These are phyloP conservation scores for Sphaerophoria taeniata DNA, from an alignment of 2,888 invertebrate species.

Conservation along the genomic window DNA sequence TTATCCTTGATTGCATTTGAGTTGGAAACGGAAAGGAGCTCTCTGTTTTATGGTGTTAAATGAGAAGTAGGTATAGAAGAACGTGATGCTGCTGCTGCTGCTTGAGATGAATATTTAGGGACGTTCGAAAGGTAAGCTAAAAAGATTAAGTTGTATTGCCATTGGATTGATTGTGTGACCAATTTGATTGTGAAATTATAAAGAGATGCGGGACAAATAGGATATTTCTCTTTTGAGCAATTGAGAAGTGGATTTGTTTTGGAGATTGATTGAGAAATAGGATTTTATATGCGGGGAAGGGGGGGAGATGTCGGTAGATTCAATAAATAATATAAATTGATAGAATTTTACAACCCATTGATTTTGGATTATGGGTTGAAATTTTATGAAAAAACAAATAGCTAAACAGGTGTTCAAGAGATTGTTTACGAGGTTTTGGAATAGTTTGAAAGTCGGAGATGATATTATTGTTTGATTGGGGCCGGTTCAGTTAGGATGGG, in stretches of 20 bases:
- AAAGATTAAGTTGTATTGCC: slow-evolving; percentile 6
- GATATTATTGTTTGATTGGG: too few species aligned
- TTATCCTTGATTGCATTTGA: slow-evolving; percentile 64
- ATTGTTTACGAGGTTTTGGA: too few species aligned
- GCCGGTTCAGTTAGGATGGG: too few species aligned
- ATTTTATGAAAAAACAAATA: too few species aligned
- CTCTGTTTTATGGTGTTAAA: slow-evolving; percentile 8
- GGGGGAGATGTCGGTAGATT: too few species aligned
- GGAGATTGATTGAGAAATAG: not conserved
- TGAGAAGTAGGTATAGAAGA: slow-evolving; percentile 11
- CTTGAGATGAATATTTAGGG: not conserved
- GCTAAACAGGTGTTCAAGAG: too few species aligned
- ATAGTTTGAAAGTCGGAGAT: too few species aligned
- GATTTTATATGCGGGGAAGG: too few species aligned
- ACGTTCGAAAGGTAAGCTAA: not conserved
- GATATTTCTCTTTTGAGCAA: not conserved
- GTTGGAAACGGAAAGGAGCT: slow-evolving; percentile 4
- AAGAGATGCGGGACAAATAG: slow-evolving; percentile 12
- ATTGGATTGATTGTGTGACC: slow-evolving; percentile 26
- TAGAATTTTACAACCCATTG: too few species aligned
- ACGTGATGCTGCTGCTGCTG: slow-evolving; percentile 4
- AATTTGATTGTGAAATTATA: slow-evolving; percentile 24
- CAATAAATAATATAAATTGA: too few species aligned
- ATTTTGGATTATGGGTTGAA: too few species aligned
- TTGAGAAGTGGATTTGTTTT: not conserved